These are phyloP conservation scores for Drosophila kanapiae DNA, from an alignment of 1,140 invertebrate genomes.

Conservation along the genomic window DNA sequence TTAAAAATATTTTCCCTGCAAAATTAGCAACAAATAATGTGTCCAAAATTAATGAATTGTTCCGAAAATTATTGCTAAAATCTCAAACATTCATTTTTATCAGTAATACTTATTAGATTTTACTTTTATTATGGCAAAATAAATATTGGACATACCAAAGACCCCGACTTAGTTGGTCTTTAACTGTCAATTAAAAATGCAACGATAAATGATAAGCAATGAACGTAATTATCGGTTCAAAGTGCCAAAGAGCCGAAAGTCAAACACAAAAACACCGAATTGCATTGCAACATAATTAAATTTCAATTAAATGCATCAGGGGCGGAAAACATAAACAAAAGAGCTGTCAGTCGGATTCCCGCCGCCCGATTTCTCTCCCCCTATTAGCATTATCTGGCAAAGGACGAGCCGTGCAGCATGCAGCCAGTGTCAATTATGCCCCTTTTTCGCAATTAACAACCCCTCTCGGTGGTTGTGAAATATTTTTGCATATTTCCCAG, in stretches of 20 bases:
- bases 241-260: constrained; percentile 37
- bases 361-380: constrained; percentile 13
- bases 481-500: constrained; percentile 62
- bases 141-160: constrained; percentile 44
- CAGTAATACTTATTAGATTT: background rate
- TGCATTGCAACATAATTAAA: constrained; percentile 67
- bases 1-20: background rate
- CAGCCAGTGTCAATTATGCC: constrained; percentile 74
- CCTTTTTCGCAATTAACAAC: constrained; percentile 73
- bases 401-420: constrained; percentile 33
- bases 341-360: constrained; percentile 20
- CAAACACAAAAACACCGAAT: constrained; percentile 44
- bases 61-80: background rate
- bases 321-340: constrained; percentile 38
- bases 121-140: constrained; percentile 5
- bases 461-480: constrained; percentile 45
- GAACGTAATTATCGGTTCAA: constrained; percentile 61
- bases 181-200: constrained; percentile 71
- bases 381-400: constrained; percentile 68
- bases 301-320: constrained; percentile 68
- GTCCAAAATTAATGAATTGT: background rate
- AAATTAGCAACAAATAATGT: background rate
- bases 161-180: constrained; percentile 52
- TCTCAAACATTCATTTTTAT: background rate
- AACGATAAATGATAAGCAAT: constrained; percentile 49